These are phyloP conservation scores for Typhlomys cinereus DNA, from an alignment of 2,113 vertebrate genomes.

Conservation along the genomic window DNA sequence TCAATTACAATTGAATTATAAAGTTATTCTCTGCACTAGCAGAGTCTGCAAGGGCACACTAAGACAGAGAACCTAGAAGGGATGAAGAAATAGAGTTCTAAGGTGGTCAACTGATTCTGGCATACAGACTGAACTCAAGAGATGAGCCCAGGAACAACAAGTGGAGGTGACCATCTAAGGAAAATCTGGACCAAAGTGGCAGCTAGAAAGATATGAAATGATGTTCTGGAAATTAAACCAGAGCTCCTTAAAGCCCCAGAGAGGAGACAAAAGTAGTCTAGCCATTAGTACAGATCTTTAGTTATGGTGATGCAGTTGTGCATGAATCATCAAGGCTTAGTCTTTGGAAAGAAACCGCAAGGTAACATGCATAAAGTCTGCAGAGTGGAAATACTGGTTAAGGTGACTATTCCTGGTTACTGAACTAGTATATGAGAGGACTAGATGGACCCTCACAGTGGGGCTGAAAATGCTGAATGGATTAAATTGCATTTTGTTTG, in stretches of 20 bases:
- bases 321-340: background rate
- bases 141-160: background rate
- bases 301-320: background rate
- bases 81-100: background rate
- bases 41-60: background rate
- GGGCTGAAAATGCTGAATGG: conserved; percentile 10
- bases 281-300: background rate
- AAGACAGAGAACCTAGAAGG: background rate
- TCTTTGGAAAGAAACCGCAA: background rate
- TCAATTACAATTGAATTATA: background rate
- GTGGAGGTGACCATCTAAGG: background rate
- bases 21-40: background rate
- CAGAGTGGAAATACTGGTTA: background rate
- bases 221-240: background rate
- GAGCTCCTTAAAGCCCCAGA: background rate
- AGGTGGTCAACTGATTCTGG: background rate
- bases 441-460: background rate
- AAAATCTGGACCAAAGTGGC: background rate
- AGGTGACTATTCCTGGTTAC: background rate
- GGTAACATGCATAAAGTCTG: background rate
- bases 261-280: background rate
- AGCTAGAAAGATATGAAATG: background rate
- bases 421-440: background rate
- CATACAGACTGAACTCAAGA: background rate
- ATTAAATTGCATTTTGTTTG: conserved; percentile 36